phyloP scores from a whole-genome alignment of 2,113 vertebrate genomes.

The Pseudois nayaur region DNA sequence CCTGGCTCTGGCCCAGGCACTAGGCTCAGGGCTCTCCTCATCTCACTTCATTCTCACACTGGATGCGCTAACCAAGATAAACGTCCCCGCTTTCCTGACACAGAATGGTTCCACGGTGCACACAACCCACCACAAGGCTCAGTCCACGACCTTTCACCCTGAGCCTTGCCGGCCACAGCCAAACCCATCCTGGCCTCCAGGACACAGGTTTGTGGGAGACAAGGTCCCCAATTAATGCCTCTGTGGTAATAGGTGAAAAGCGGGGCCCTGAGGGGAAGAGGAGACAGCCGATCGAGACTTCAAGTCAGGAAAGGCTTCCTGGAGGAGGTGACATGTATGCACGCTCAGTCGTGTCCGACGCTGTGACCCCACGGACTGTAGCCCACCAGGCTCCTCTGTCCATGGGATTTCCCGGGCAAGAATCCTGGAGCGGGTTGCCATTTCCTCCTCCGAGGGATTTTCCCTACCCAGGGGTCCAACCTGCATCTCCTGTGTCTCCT shows the following conservation, averaged over 20 bases:
- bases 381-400: background rate
- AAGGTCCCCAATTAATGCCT: background rate
- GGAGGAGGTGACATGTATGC: background rate
- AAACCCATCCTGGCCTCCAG: background rate
- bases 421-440: background rate
- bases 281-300: background rate
- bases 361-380: fast-evolving
- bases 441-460: background rate
- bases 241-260: background rate
- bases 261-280: background rate
- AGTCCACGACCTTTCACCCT: background rate
- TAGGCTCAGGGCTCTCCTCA: background rate
- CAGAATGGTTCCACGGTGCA: background rate
- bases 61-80: background rate
- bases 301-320: background rate
- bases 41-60: background rate
- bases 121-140: background rate
- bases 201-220: background rate
- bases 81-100: background rate
- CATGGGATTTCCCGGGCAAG: background rate
- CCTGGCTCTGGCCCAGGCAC: background rate
- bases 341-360: background rate
- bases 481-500: background rate
- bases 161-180: background rate
- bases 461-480: background rate